These are phyloP conservation scores for Poecilia gillii DNA, from an alignment of 2,797 vertebrate species.

Conservation along the genomic window DNA sequence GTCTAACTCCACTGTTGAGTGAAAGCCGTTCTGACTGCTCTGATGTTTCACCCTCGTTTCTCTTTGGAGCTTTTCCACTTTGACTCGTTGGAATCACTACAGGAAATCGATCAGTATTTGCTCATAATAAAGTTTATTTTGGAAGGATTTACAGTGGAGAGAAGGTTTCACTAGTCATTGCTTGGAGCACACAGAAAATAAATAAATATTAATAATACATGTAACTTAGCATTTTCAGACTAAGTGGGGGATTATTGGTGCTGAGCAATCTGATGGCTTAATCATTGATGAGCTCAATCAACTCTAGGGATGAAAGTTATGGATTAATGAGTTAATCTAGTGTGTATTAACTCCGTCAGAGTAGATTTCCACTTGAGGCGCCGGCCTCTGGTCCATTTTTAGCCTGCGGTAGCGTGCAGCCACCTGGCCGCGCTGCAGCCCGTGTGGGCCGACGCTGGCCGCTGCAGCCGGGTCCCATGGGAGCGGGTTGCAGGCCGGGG, in stretches of 20 bases:
- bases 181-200: too few relatives aligned
- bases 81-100: background rate
- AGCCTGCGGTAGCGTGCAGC: constrained; percentile 60
- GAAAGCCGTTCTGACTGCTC: background rate
- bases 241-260: too few relatives aligned
- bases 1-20: background rate
- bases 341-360: constrained; percentile 32
- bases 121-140: background rate
- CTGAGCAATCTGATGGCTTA: too few relatives aligned
- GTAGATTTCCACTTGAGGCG: constrained; percentile 74
- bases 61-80: background rate
- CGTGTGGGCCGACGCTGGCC: constrained; percentile 61
- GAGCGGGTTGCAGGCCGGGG: constrained; percentile 54
- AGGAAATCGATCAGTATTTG: background rate
- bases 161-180: background rate
- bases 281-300: too few relatives aligned
- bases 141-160: background rate
- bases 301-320: too few relatives aligned
- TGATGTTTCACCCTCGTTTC: background rate
- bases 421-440: constrained; percentile 71
- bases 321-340: background rate
- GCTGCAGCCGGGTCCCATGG: constrained; percentile 52
- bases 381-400: constrained; percentile 75
- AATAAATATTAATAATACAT: too few relatives aligned
- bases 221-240: too few relatives aligned